Conservation (phyloP, 1,140 invertebrate genomes). For the Meloidogyne floridensis region DNA sequence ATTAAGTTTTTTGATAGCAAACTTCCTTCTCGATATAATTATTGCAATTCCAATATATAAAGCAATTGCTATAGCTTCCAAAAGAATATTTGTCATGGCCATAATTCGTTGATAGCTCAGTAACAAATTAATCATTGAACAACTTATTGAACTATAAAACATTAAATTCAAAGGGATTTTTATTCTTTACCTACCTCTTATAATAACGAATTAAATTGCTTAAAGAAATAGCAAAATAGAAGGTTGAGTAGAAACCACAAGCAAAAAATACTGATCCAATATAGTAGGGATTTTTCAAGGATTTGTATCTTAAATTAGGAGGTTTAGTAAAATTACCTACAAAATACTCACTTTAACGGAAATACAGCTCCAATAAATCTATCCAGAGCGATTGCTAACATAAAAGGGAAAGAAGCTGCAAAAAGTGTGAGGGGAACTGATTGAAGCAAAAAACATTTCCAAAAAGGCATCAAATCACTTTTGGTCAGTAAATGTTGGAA, state of each 20-base stretch:
- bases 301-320: not conserved
- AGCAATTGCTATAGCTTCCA: conserved; percentile 8
- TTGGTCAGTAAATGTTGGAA: not conserved
- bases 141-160: not conserved
- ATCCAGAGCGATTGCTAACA: conserved; percentile 18
- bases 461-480: not conserved
- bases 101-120: conserved; percentile 2
- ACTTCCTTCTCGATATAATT: not conserved
- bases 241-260: not conserved
- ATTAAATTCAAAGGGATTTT: no score
- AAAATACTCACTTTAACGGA: conserved; percentile 11
- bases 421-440: conserved; percentile 14
- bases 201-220: not conserved
- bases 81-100: conserved; percentile 9
- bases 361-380: conserved; percentile 22
- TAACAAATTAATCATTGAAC: not conserved
- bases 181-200: not conserved
- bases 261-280: not conserved
- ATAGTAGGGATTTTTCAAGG: not conserved
- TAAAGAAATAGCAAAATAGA: not conserved
- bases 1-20: not conserved
- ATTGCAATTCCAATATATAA: conserved; percentile 5
- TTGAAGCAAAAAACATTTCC: conserved; percentile 16
- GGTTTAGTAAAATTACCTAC: no score
- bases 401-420: conserved; percentile 25